Evolutionary conservation across 1,140 invertebrate genomes (phyloP), one percentile per base, ranked within the genome.

Genomic region (Rhyacophila brunnea): DNA sequence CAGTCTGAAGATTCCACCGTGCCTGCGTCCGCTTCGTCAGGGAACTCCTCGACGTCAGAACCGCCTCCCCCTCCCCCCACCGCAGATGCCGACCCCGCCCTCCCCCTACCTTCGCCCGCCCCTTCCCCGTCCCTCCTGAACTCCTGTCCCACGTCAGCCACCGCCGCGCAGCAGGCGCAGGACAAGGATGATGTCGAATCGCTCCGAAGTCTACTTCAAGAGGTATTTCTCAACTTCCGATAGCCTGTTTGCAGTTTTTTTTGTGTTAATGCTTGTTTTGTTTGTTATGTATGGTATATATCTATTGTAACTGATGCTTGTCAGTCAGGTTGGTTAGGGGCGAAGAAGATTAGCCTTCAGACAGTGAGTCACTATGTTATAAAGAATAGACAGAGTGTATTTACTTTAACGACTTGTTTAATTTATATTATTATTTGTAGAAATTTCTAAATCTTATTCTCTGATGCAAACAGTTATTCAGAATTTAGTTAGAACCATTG

Each of bases 171-270:
- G 19, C 58, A 60, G 36, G 53, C 52, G 0, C 72, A 74, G 58
- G 74, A 77, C 38, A 69, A 74, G 49, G 80, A 82, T 34, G 83
- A 86, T 58, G 82, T 87, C 23, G 81, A 87, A 69, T 83, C 85
- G 50, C 71, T 89, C 38, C 81, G 80, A 65, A 75, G 81, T 67
- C 83, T 86, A 60, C 76, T 90, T 64, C 88, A 87, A 75, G 87
- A 92, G 87, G 91, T 93, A 77, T 62, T 28, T 28, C 9, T 3
- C 23, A 5, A 5, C 9, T 28, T 28, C 62, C 69, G 43, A 3
- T 40, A 19, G 40, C 11, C 3, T 9, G 23, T 9, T 28, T 28
- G 23, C 23, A 5, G 23, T 28, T 3, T 28, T 9, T 28, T 3
- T 28, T 28, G 3, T 28, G 3, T 28, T 28, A 28, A 40, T 6